Base-by-base conservation (phyloP, 2,113 vertebrate genomes). In the Austrofundulus limnaeus region DNA sequence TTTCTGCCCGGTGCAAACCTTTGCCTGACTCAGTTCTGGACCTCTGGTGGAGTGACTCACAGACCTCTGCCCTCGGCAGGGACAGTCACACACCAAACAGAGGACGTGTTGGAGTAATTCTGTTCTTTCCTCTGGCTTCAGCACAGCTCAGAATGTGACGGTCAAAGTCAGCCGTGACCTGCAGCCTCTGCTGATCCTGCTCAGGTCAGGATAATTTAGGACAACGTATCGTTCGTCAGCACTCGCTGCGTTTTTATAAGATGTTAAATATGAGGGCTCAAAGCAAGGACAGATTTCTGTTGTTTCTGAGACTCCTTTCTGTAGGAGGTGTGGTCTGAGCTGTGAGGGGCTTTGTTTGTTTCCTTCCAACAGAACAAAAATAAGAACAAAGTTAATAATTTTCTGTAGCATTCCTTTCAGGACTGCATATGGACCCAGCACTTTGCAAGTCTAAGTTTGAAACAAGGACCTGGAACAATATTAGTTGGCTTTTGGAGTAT, bases 151-250 rank as follows among this genome's bases (percentile, higher is more conserved):
- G 48, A 42, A 10, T 25, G n/a, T 43, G 52, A 58, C 12, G 61
- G 70, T 69, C 54, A 87, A 75, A 83, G 82, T 83, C 67, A 14
- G 20, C 25, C 17, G 58, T 66, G 64, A 61, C 80, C 80, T 51
- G 60, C 48, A 49, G 53, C 66, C 20, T 48, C 56, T 28, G 68
- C 49, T 69, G 61, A 25, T 39, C 61, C 69, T 57, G 56, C 48
- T 53, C n/a, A 19, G 24, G 11, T 45, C n/a, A 45, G n/a, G n/a
- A n/a, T n/a, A n/a, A n/a, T n/a, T n/a, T n/a, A n/a, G n/a, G n/a
- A n/a, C n/a, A n/a, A n/a, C n/a, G n/a, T n/a, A n/a, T n/a, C n/a
- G n/a, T n/a, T n/a, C n/a, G n/a, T n/a, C n/a, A 28, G 24, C 16
- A n/a, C 25, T 49, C 8, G 38, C 16, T 31, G 15, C 4, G 15